These are phyloP conservation scores for Psittacula derbiana DNA, from an alignment of 2,797 vertebrate genomes.

Conservation along the genomic window DNA sequence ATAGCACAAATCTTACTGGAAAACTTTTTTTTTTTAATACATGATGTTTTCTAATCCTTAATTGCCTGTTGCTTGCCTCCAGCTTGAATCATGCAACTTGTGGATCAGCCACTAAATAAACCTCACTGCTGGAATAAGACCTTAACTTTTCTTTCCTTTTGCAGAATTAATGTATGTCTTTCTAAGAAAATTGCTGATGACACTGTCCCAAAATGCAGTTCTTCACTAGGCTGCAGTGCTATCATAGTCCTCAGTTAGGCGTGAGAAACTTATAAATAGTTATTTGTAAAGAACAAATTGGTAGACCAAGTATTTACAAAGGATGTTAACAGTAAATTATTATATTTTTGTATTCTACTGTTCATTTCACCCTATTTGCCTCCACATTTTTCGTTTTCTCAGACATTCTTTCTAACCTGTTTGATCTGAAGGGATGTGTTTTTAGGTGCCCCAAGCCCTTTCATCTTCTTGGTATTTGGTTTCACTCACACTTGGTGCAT, in stretches of 20 bases:
- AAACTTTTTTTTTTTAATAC: not conserved
- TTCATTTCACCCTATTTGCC: not conserved
- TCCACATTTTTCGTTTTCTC: not conserved
- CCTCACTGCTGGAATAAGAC: not conserved
- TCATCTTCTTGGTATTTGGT: conserved; percentile 17
- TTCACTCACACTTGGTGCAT: not conserved
- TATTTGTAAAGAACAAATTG: not conserved
- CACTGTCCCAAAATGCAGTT: not conserved
- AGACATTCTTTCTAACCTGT: not conserved
- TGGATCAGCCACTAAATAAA: not conserved
- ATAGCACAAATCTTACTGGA: not conserved
- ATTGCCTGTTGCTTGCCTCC: not conserved
- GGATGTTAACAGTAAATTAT: not conserved
- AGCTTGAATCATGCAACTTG: not conserved
- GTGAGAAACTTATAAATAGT: not conserved
- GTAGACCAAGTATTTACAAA: not conserved
- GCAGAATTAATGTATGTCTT: not conserved
- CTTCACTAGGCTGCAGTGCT: not conserved
- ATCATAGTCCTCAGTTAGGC: not conserved
- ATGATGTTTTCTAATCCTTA: not conserved
- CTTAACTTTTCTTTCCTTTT: not conserved
- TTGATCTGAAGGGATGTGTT: conserved; percentile 5
- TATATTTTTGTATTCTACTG: not conserved
- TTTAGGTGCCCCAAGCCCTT: not conserved
- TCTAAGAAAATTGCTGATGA: not conserved